Conservation (phyloP, 1,140 invertebrate species). For the Musca vetustissima region DNA sequence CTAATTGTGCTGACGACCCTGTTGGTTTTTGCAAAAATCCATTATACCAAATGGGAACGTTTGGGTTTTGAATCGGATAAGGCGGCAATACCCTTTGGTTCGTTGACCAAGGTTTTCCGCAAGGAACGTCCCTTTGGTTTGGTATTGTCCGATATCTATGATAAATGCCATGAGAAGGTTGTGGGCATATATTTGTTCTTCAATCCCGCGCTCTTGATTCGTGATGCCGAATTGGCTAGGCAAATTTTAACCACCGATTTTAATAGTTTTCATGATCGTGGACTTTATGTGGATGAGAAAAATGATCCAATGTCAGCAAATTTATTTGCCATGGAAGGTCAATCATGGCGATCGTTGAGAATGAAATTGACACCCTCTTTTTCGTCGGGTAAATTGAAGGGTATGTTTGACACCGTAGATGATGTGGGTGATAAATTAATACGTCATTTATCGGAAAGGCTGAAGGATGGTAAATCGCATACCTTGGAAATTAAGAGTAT, state of each 20-base stretch:
- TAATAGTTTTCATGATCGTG: slow-evolving; percentile 52
- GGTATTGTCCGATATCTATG: slow-evolving; percentile 39
- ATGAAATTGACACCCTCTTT: slow-evolving; percentile 61
- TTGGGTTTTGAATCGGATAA: slow-evolving; percentile 23
- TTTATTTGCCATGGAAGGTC: slow-evolving; percentile 55
- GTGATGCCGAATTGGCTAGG: slow-evolving; percentile 57
- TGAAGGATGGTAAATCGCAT: slow-evolving; percentile 27
- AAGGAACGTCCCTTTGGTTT: slow-evolving; percentile 35
- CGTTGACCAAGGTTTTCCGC: slow-evolving; percentile 33
- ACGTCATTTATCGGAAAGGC: slow-evolving; percentile 33
- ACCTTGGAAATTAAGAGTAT: slow-evolving; percentile 38
- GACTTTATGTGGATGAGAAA: slow-evolving; percentile 49
- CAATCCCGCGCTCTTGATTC: slow-evolving; percentile 51
- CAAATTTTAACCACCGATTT: slow-evolving; percentile 56
- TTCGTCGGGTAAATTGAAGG: slow-evolving; percentile 61
- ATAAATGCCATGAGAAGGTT: slow-evolving; percentile 29
- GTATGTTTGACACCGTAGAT: slow-evolving; percentile 58
- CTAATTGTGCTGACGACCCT: neutral
- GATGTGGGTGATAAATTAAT: slow-evolving; percentile 53
- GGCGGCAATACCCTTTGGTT: slow-evolving; percentile 40
- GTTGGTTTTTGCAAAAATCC: slow-evolving; percentile 26
- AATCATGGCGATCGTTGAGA: slow-evolving; percentile 59
- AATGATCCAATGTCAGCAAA: slow-evolving; percentile 50
- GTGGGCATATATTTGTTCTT: slow-evolving; percentile 46
- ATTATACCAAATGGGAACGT: slow-evolving; percentile 41